These are phyloP conservation scores for Hyalella azteca DNA, from an alignment of 2,888 invertebrate species.

Conservation along the genomic window DNA sequence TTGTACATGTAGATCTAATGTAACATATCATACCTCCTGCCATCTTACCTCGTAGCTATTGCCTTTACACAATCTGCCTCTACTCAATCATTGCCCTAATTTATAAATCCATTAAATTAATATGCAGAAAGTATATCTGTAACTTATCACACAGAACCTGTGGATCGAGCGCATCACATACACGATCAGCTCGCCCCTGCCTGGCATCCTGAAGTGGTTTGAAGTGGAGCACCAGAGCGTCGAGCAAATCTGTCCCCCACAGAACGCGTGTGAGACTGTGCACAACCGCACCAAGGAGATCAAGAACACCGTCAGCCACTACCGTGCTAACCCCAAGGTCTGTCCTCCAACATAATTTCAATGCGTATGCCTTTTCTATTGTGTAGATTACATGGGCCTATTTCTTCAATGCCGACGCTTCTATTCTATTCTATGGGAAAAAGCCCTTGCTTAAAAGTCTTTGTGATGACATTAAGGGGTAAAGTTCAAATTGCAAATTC, in stretches of 20 bases:
- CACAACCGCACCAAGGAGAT: conserved; percentile 86
- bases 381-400: background rate
- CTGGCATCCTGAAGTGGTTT: conserved; percentile 92
- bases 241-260: conserved; percentile 80
- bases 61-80: too few species aligned
- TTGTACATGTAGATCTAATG: too few species aligned
- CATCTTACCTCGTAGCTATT: too few species aligned
- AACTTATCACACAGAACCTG: conserved; percentile 74
- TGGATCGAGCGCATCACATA: conserved; percentile 93
- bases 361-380: background rate
- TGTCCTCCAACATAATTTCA: background rate
- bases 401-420: too few species aligned
- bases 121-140: too few species aligned
- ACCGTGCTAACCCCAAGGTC: conserved; percentile 76
- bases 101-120: too few species aligned
- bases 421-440: too few species aligned
- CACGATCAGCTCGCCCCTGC: conserved; percentile 80
- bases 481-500: too few species aligned
- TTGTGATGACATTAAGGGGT: too few species aligned
- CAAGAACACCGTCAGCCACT: conserved; percentile 78
- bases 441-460: too few species aligned
- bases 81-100: too few species aligned
- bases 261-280: conserved; percentile 93
- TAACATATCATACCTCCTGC: too few species aligned
- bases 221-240: conserved; percentile 79